Conservation (phyloP, 2,113 vertebrate genomes). For the Grallaria varia region DNA sequence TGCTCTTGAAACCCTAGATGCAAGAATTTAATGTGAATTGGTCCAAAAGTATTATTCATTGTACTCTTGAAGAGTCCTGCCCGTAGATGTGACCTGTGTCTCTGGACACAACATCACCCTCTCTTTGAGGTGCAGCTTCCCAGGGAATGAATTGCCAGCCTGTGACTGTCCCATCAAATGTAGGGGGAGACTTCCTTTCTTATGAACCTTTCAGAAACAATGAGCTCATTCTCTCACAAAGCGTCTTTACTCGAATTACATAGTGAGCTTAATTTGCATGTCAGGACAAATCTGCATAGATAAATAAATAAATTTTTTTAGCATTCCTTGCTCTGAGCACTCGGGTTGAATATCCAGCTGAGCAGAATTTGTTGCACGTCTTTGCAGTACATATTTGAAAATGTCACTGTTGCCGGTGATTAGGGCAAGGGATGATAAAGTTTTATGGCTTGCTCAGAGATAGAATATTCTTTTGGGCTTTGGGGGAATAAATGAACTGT, state of each 20-base stretch:
- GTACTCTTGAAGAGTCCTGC: background rate
- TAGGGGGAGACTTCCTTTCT: background rate
- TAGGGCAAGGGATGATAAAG: background rate
- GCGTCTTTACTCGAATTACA: background rate
- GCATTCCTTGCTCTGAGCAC: background rate
- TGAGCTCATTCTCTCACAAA: background rate
- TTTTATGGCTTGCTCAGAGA: background rate
- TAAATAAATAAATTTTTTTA: background rate
- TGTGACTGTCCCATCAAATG: background rate
- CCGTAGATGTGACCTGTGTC: background rate
- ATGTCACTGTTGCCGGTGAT: background rate
- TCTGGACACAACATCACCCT: background rate
- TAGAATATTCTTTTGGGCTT: background rate
- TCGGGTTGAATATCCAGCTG: background rate
- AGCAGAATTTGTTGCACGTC: background rate
- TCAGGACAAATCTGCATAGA: background rate
- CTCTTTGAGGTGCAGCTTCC: background rate
- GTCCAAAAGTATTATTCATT: background rate
- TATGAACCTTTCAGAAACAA: background rate
- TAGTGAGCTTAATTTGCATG: rapidly evolving
- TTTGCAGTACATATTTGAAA: background rate
- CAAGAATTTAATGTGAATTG: background rate
- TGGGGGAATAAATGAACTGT: background rate
- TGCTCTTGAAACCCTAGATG: background rate
- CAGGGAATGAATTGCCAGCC: background rate